Percentiles rank a stretch among this genome's conserved stretches.
phyloP scores from a whole-genome alignment of 2,888 invertebrate species.

The Polydrusus cervinus region DNA sequence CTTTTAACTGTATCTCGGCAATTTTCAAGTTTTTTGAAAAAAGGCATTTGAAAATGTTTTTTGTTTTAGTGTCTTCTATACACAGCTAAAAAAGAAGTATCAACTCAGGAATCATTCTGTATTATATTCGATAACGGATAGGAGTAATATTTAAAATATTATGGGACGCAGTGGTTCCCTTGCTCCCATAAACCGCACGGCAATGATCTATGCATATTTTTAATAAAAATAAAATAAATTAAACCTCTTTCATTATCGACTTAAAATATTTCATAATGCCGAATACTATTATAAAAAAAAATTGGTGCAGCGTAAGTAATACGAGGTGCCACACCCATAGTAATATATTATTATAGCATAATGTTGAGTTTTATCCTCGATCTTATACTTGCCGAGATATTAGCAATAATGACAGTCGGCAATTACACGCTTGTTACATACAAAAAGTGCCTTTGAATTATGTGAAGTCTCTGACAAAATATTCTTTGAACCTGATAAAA shows the following conservation, averaged over 20 bases:
- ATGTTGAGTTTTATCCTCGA: conserved; percentile 13
- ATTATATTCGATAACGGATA: too few species aligned
- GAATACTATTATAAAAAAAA: conserved; percentile 1
- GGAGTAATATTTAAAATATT: too few species aligned
- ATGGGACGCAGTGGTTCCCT: too few species aligned
- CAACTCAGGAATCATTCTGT: too few species aligned
- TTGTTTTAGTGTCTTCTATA: too few species aligned
- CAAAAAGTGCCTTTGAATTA: not conserved
- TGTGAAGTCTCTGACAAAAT: conserved; percentile 7
- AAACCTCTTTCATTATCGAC: not conserved
- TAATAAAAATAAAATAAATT: not conserved
- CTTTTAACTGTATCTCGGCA: too few species aligned
- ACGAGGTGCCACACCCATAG: conserved; percentile 9
- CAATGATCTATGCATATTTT: too few species aligned
- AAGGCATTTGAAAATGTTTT: too few species aligned
- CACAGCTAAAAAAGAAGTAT: too few species aligned
- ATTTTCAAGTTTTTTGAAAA: too few species aligned
- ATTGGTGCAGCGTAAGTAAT: conserved; percentile 5
- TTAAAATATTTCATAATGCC: not conserved
- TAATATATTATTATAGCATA: not conserved
- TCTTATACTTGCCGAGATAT: conserved; percentile 15
- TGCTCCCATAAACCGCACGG: too few species aligned
- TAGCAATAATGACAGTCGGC: conserved; percentile 17
- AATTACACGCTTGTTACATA: conserved; percentile 1
- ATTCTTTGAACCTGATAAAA: not conserved